These are phyloP conservation scores for Hippocampus abdominalis DNA, from an alignment of 2,113 vertebrate species.

Conservation along the genomic window DNA sequence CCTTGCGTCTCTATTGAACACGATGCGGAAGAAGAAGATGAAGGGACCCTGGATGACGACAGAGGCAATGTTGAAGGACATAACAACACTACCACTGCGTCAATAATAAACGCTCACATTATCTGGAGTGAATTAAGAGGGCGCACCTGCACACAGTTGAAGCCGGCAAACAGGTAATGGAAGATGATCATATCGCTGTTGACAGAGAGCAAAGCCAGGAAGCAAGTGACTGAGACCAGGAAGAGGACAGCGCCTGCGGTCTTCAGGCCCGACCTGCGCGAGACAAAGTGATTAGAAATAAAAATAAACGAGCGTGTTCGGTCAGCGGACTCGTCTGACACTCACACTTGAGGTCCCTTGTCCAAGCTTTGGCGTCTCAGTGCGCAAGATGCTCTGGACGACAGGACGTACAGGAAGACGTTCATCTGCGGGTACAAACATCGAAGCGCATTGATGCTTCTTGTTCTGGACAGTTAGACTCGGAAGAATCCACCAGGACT, in stretches of 20 bases:
- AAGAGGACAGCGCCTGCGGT: slow-evolving; percentile 79
- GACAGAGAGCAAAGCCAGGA: slow-evolving; percentile 85
- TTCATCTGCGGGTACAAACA: slow-evolving; percentile 76
- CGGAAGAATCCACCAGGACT: slow-evolving; percentile 33
- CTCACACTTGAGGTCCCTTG: slow-evolving; percentile 83
- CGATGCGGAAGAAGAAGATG: slow-evolving; percentile 85
- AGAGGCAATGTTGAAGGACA: neutral
- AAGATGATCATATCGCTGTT: slow-evolving; percentile 90
- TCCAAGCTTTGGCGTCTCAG: slow-evolving; percentile 78
- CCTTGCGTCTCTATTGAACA: slow-evolving; percentile 87
- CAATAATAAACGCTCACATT: neutral
- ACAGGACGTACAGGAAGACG: slow-evolving; percentile 84
- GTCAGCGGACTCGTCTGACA: slow-evolving; percentile 19
- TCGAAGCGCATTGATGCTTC: neutral
- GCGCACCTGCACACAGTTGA: slow-evolving; percentile 86
- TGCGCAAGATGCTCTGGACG: slow-evolving; percentile 79
- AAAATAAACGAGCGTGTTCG: neutral
- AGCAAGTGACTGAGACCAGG: slow-evolving; percentile 82
- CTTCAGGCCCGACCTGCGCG: slow-evolving; percentile 78
- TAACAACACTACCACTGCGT: too few relatives aligned
- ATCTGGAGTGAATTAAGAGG: neutral
- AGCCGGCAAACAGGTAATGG: slow-evolving; percentile 89
- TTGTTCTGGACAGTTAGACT: neutral
- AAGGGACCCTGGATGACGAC: slow-evolving; percentile 79
- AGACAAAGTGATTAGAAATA: neutral